phyloP scores from a whole-genome alignment of 2,113 vertebrate genomes.

The Menura novaehollandiae region DNA sequence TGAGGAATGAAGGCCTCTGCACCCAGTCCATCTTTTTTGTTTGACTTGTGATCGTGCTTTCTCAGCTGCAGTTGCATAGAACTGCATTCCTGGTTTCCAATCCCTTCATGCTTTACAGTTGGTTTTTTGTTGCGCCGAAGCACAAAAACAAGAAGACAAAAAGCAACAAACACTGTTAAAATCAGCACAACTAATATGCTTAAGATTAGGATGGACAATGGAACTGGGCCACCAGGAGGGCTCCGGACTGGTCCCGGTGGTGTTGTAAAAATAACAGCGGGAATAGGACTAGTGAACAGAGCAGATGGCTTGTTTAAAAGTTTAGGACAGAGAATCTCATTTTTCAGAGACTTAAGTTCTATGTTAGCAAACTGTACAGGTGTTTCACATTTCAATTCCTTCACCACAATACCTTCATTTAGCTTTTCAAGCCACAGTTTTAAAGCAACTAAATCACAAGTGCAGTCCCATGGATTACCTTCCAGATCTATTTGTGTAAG shows the following conservation, averaged over 20 bases:
- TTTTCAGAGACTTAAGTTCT: slow-evolving; percentile 92
- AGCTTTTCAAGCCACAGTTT: slow-evolving; percentile 97
- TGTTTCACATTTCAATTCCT: slow-evolving; percentile 91
- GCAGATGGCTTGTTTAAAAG: slow-evolving; percentile 87
- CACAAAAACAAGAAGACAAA: slow-evolving; percentile 96
- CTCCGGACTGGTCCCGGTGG: slow-evolving; percentile 86
- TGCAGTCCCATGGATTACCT: slow-evolving; percentile 98
- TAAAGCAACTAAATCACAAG: slow-evolving; percentile 93
- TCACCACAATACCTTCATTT: slow-evolving; percentile 87
- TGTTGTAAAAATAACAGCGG: slow-evolving; percentile 80
- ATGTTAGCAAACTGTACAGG: slow-evolving; percentile 94
- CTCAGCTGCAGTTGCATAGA: slow-evolving; percentile 91
- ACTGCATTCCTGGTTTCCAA: slow-evolving; percentile 88
- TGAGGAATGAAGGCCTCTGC: slow-evolving; percentile 95
- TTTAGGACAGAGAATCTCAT: slow-evolving; percentile 94
- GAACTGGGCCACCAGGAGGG: slow-evolving; percentile 91
- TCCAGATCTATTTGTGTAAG: slow-evolving; percentile 95
- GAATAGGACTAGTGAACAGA: slow-evolving; percentile 82
- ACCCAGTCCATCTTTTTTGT: slow-evolving; percentile 87
- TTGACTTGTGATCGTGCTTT: slow-evolving; percentile 86
- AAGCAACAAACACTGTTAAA: slow-evolving; percentile 96
- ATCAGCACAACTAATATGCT: slow-evolving; percentile 97
- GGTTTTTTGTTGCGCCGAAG: slow-evolving; percentile 94
- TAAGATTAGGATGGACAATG: slow-evolving; percentile 94
- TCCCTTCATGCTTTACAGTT: slow-evolving; percentile 85